phyloP scores from a whole-genome alignment of 2,888 invertebrate species.

The Spicauda simplicius region DNA sequence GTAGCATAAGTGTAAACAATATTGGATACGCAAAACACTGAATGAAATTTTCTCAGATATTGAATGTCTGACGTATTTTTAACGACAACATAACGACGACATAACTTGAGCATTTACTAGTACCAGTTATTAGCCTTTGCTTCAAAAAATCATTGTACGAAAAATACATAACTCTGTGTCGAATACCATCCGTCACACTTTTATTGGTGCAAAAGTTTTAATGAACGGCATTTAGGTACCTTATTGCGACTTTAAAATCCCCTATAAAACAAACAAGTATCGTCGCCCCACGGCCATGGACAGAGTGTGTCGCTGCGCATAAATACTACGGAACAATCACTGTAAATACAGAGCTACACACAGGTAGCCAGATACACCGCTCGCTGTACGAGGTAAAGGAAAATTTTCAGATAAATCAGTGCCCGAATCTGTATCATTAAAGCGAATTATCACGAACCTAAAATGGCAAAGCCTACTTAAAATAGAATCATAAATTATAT shows the following conservation, averaged over 20 bases:
- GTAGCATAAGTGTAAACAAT: too few species aligned
- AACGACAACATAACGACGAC: too few species aligned
- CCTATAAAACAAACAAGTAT: slow-evolving; percentile 54
- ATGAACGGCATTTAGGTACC: slow-evolving; percentile 37
- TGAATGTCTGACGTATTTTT: too few species aligned
- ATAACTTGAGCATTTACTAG: not conserved
- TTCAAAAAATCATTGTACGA: not conserved
- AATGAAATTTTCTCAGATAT: too few species aligned
- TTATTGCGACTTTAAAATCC: slow-evolving; percentile 38
- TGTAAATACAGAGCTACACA: slow-evolving; percentile 60
- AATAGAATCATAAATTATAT: too few species aligned
- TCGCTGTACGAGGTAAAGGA: slow-evolving; percentile 49
- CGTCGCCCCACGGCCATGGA: slow-evolving; percentile 52
- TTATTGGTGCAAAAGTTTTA: slow-evolving; percentile 38
- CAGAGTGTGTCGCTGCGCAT: slow-evolving; percentile 56
- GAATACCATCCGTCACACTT: slow-evolving; percentile 22
- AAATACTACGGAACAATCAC: slow-evolving; percentile 68
- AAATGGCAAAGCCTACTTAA: too few species aligned
- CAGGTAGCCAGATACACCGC: slow-evolving; percentile 56
- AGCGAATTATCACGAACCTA: too few species aligned
- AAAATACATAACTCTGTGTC: not conserved
- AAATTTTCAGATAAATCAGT: slow-evolving; percentile 49
- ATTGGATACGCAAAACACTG: too few species aligned
- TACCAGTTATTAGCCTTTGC: not conserved
- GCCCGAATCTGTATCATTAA: too few species aligned